Evolutionary conservation across 2,888 invertebrate genomes (phyloP).

Genomic region (Drosophila cognata): DNA sequence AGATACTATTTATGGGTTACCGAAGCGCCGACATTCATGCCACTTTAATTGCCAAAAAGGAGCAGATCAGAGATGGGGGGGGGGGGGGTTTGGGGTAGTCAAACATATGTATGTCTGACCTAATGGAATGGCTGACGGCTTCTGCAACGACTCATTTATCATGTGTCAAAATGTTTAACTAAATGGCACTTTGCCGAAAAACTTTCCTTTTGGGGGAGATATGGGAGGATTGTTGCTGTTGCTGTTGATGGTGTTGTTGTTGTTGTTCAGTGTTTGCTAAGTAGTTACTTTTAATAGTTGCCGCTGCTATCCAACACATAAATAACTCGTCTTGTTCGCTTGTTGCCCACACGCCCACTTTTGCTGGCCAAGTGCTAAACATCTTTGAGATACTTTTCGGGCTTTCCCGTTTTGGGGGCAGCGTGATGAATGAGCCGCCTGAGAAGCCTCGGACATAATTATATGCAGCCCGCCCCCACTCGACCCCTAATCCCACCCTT

Average conservation of each 20-base stretch:
- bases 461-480: slow-evolving; percentile 58
- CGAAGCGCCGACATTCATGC: slow-evolving; percentile 48
- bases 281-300: slow-evolving; percentile 81
- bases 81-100: background rate
- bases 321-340: slow-evolving; percentile 64
- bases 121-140: slow-evolving; percentile 51
- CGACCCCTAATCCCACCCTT: too few species aligned
- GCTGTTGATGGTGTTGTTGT: slow-evolving; percentile 6
- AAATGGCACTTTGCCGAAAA: slow-evolving; percentile 80
- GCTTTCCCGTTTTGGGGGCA: slow-evolving; percentile 40
- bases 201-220: slow-evolving; percentile 32
- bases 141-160: slow-evolving; percentile 76
- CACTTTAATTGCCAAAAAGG: slow-evolving; percentile 71
- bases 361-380: slow-evolving; percentile 66
- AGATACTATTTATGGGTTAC: slow-evolving; percentile 63
- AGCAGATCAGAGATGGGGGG: slow-evolving; percentile 11
- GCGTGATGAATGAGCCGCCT: slow-evolving; percentile 48
- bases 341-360: slow-evolving; percentile 17
- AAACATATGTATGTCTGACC: slow-evolving; percentile 56
- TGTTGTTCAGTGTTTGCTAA: slow-evolving; percentile 69
- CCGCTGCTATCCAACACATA: slow-evolving; percentile 65
- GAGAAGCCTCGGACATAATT: slow-evolving; percentile 54
- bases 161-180: slow-evolving; percentile 81
- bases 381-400: slow-evolving; percentile 74
- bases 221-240: slow-evolving; percentile 2